phyloP scores from a whole-genome alignment of 2,888 invertebrate genomes.

The Lamproptera curius region DNA sequence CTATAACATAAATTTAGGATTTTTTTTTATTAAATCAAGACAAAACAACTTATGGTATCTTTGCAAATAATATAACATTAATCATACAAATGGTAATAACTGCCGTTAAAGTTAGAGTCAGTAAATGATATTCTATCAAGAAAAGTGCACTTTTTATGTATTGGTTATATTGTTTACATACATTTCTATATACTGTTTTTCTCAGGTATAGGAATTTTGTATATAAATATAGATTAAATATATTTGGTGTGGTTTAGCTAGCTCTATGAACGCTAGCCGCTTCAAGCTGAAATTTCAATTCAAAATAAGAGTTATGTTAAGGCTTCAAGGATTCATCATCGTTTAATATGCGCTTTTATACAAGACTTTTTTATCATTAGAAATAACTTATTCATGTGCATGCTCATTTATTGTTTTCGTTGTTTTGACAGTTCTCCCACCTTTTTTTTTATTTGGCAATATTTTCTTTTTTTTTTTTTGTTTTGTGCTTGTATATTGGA shows the following conservation, averaged over 20 bases:
- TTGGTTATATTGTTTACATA: background rate
- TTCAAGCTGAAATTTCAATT: background rate
- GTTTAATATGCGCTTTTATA: background rate
- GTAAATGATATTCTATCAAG: too few species aligned
- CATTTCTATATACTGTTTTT: background rate
- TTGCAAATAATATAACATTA: too few species aligned
- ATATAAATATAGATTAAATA: background rate
- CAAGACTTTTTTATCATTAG: background rate
- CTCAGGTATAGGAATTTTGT: background rate
- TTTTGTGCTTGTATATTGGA: constrained; percentile 63
- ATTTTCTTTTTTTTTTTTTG: constrained; percentile 37
- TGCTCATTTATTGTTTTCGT: constrained; percentile 37
- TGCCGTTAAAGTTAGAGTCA: too few species aligned
- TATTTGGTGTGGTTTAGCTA: background rate
- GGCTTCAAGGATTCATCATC: too few species aligned
- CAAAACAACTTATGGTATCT: too few species aligned
- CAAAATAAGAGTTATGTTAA: background rate
- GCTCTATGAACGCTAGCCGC: background rate
- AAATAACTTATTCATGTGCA: constrained; percentile 5
- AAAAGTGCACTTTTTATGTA: too few species aligned
- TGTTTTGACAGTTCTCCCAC: constrained; percentile 32
- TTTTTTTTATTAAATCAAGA: too few species aligned
- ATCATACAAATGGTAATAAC: too few species aligned
- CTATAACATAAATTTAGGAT: too few species aligned
- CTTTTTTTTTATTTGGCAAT: constrained; percentile 38